Evolutionary conservation across 2,113 vertebrate genomes (phyloP).

Genomic region (Cololabis saira): DNA sequence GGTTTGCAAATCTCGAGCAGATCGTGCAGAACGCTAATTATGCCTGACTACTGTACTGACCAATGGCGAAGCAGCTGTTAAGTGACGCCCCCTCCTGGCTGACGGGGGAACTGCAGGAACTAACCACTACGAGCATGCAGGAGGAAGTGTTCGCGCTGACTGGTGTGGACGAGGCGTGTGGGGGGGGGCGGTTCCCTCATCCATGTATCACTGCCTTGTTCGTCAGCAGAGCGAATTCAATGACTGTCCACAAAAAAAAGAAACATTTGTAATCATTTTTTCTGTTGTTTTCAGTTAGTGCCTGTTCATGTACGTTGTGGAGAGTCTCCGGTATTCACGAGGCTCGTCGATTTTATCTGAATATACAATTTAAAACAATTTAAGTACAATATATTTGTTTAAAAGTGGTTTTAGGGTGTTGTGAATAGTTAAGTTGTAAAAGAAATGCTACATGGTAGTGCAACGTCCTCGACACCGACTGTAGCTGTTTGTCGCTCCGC

Average conservation of each 20-base stretch:
- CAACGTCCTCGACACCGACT: slow-evolving; percentile 32
- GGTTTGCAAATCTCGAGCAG: not conserved
- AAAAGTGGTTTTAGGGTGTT: slow-evolving; percentile 74
- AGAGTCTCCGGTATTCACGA: slow-evolving; percentile 42
- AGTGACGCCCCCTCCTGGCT: slow-evolving; percentile 36
- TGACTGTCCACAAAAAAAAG: slow-evolving; percentile 55
- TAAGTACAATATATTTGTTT: slow-evolving; percentile 76
- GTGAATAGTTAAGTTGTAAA: slow-evolving; percentile 73
- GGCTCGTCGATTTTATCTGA: slow-evolving; percentile 69
- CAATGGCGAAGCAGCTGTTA: slow-evolving; percentile 20
- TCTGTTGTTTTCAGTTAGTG: slow-evolving; percentile 67
- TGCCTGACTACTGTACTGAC: slow-evolving; percentile 35
- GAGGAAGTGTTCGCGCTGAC: slow-evolving; percentile 35
- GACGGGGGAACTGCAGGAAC: slow-evolving; percentile 26
- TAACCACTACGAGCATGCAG: not conserved
- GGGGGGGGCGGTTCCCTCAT: slow-evolving; percentile 50
- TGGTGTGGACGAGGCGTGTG: slow-evolving; percentile 54
- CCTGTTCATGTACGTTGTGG: slow-evolving; percentile 66
- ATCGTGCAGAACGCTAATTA: slow-evolving; percentile 34
- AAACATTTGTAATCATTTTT: slow-evolving; percentile 46
- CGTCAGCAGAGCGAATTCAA: slow-evolving; percentile 63
- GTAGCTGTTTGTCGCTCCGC: slow-evolving; percentile 38
- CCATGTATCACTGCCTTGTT: slow-evolving; percentile 71
- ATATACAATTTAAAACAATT: slow-evolving; percentile 70
- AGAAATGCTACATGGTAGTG: slow-evolving; percentile 53